These are phyloP conservation scores for Allacma fusca DNA, from an alignment of 2,888 invertebrate genomes.

Conservation along the genomic window DNA sequence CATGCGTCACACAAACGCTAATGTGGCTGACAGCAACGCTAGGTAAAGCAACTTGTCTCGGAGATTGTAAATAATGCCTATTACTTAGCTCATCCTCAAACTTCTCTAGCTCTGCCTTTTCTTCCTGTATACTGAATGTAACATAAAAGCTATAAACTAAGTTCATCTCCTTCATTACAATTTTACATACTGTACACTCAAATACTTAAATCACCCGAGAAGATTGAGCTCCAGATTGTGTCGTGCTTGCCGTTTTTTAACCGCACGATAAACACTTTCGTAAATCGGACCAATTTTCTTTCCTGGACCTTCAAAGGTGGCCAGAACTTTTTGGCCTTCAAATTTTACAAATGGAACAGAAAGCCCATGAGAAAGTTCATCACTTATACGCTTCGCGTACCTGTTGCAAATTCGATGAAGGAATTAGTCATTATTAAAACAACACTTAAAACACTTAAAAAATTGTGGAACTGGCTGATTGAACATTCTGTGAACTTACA, in stretches of 20 bases:
- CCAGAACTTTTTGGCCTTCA: constrained; percentile 57
- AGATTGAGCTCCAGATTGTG: constrained; percentile 69
- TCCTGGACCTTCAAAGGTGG: constrained; percentile 51
- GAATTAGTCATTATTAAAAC: no score
- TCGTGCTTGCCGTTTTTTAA: constrained; percentile 73
- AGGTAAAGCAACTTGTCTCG: constrained; percentile 67
- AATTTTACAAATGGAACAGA: constrained; percentile 54
- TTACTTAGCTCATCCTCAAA: constrained; percentile 60
- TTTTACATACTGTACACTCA: no score
- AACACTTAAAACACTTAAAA: no score
- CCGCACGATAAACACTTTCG: constrained; percentile 72
- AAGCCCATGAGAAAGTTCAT: constrained; percentile 45
- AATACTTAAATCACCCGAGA: constrained; percentile 72
- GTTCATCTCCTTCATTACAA: no score
- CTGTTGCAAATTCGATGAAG: no score
- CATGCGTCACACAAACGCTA: constrained; percentile 70
- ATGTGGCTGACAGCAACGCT: constrained; percentile 71
- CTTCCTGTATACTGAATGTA: constrained; percentile 25
- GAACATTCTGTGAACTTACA: constrained; percentile 67
- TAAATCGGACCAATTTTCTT: constrained; percentile 59
- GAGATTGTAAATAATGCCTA: constrained; percentile 63
- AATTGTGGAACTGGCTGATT: background rate
- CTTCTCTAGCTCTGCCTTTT: constrained; percentile 43
- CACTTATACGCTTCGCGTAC: constrained; percentile 52
- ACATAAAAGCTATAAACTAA: no score